These are phyloP conservation scores for Riptortus pedestris DNA, from an alignment of 1,140 invertebrate species.

Conservation along the genomic window DNA sequence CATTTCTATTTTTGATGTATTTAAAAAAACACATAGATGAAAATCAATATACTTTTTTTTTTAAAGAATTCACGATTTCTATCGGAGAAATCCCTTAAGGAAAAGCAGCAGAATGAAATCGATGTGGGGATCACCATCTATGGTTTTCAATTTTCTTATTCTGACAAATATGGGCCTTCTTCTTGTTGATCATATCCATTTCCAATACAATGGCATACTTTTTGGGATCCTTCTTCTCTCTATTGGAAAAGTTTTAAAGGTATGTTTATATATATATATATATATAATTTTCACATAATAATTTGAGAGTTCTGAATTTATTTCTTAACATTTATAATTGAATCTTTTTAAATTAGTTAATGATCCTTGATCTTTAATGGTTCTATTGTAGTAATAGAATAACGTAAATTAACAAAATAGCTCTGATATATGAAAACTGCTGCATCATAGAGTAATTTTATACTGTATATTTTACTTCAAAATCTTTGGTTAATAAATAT, in stretches of 20 bases:
- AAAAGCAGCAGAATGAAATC: constrained; percentile 33
- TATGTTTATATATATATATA: constrained; percentile 27
- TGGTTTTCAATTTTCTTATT: constrained; percentile 44
- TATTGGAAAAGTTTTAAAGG: constrained; percentile 53
- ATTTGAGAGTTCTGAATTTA: too few relatives aligned
- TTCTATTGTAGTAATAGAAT: too few relatives aligned
- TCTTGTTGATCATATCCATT: constrained; percentile 96
- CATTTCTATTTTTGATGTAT: constrained; percentile 7
- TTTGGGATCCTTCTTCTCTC: constrained; percentile 87
- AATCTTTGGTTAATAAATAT: too few relatives aligned
- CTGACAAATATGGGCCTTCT: constrained; percentile 80
- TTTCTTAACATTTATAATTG: too few relatives aligned
- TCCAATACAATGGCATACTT: constrained; percentile 98
- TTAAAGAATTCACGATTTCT: constrained; percentile 10
- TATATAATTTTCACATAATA: too few relatives aligned
- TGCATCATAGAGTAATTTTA: too few relatives aligned
- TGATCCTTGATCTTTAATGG: too few relatives aligned
- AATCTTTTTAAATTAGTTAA: too few relatives aligned
- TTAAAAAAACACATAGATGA: not conserved
- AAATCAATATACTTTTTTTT: constrained; percentile 11
- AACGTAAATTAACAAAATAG: too few relatives aligned
- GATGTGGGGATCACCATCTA: constrained; percentile 33
- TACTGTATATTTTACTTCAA: too few relatives aligned
- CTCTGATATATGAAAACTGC: too few relatives aligned
- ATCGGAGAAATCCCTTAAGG: constrained; percentile 23